phyloP scores from a whole-genome alignment of 2,888 invertebrate species.

The Cetonia aurata region DNA sequence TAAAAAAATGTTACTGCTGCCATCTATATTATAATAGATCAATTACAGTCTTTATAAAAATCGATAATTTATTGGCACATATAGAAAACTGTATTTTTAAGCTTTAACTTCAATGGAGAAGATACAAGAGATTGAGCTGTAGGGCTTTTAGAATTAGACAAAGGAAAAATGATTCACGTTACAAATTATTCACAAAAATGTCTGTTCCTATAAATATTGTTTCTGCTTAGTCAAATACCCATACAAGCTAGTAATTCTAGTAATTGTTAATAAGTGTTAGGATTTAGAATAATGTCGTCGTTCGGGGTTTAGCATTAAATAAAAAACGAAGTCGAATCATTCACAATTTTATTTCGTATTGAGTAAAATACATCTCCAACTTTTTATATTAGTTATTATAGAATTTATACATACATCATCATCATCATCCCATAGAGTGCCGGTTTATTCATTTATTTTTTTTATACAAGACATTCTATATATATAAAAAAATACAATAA shows the following conservation, averaged over 20 bases:
- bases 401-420: conserved; percentile 63
- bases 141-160: no score
- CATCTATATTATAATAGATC: no score
- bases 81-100: not conserved
- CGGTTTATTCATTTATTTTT: conserved; percentile 56
- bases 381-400: conserved; percentile 60
- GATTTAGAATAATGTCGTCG: no score
- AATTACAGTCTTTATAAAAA: not conserved
- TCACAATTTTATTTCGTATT: conserved; percentile 60
- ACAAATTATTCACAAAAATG: no score
- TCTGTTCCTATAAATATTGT: no score
- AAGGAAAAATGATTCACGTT: no score
- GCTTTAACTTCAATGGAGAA: not conserved
- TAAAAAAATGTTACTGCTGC: no score
- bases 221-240: no score
- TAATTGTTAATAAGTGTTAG: no score
- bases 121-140: no score
- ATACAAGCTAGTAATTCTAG: no score
- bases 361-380: conserved; percentile 67
- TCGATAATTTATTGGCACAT: not conserved
- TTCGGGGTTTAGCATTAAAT: no score
- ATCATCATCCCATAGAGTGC: conserved; percentile 59
- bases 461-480: conserved; percentile 56
- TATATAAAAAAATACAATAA: conserved; percentile 53
- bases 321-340: conserved; percentile 2